Conservation (phyloP, 2,113 vertebrate species). For the Brienomyrus longianalis region DNA sequence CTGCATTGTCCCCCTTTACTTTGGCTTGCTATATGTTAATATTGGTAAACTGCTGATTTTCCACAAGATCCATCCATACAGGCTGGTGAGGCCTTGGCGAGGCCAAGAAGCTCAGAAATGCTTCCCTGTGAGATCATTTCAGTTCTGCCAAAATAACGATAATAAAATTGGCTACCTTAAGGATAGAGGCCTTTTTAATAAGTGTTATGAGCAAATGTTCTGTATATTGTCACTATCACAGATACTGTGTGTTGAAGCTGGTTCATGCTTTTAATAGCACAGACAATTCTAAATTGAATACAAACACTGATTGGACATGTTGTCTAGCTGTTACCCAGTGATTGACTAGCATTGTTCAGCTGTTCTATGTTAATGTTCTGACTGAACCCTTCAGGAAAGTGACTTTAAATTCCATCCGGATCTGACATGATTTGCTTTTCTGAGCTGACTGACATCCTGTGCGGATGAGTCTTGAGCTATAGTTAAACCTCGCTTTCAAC, state of each 20-base stretch:
- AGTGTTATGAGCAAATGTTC: not conserved
- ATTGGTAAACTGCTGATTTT: conserved; percentile 6
- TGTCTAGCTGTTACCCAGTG: not conserved
- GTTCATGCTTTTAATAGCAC: not conserved
- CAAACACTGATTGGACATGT: not conserved
- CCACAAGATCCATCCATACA: conserved; percentile 19
- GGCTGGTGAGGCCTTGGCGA: not conserved
- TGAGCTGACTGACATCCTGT: not conserved
- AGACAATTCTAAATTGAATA: not conserved
- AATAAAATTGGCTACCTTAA: not conserved
- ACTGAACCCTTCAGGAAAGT: conserved; percentile 16
- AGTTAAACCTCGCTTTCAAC: conserved; percentile 11
- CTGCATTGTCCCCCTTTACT: not conserved
- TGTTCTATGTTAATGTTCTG: not conserved
- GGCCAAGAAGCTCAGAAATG: not conserved
- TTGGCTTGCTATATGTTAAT: not conserved
- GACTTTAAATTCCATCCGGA: not conserved
- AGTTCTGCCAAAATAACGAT: not conserved
- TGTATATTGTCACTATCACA: not conserved
- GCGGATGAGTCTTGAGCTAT: conserved; percentile 14
- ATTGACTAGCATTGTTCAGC: not conserved
- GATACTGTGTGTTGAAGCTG: not conserved
- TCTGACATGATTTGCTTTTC: not conserved
- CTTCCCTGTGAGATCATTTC: not conserved
- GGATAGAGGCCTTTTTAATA: not conserved